Conservation (phyloP, 2,797 vertebrate genomes). For the Lithobates pipiens region DNA sequence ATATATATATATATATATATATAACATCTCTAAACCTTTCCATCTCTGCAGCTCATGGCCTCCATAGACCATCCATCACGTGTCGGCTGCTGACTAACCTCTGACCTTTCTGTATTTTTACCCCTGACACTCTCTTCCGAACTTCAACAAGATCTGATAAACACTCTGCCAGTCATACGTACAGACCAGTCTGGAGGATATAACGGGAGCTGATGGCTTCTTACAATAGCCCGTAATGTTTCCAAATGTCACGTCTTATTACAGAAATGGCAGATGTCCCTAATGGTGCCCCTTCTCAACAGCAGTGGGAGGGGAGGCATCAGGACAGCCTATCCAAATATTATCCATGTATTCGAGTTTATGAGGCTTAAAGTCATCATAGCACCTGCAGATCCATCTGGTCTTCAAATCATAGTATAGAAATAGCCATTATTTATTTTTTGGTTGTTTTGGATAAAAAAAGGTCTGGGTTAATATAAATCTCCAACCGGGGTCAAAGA, state of each 20-base stretch:
- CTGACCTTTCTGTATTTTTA: slow-evolving; percentile 38
- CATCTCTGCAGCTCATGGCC: background rate
- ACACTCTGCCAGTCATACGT: slow-evolving; percentile 17
- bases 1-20: too few relatives aligned
- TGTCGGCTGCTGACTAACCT: slow-evolving; percentile 28
- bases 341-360: too few relatives aligned
- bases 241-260: slow-evolving; percentile 53
- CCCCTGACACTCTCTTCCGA: background rate
- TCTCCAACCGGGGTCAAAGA: too few relatives aligned
- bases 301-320: too few relatives aligned
- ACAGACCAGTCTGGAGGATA: background rate
- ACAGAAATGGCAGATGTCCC: slow-evolving; percentile 39
- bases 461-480: too few relatives aligned
- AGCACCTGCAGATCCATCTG: too few relatives aligned
- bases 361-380: too few relatives aligned
- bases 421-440: too few relatives aligned
- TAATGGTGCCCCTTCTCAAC: background rate
- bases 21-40: background rate
- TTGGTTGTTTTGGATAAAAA: too few relatives aligned
- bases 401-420: too few relatives aligned
- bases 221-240: slow-evolving; percentile 47
- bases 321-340: too few relatives aligned
- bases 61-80: slow-evolving; percentile 7
- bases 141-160: slow-evolving; percentile 21
- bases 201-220: slow-evolving; percentile 26